Evolutionary conservation across 1,140 invertebrate species (phyloP), one percentile per base, ranked within the genome.

Genomic region (Capitella teleta): DNA sequence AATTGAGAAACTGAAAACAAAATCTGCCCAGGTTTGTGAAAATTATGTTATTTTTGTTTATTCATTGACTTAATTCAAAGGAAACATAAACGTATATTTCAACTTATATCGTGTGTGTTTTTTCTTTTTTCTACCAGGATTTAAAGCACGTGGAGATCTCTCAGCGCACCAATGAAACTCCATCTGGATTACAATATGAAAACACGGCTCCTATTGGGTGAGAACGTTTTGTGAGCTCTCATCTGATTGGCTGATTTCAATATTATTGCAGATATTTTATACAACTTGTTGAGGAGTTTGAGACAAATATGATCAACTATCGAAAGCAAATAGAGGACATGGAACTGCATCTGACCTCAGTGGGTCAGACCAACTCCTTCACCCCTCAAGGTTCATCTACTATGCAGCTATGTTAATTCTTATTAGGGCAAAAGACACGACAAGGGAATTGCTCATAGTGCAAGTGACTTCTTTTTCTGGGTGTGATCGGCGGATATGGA

Each of bases 101-200:
- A n/a, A n/a, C n/a, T n/a, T n/a, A n/a, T n/a, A n/a, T n/a, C n/a
- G n/a, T n/a, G n/a, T n/a, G n/a, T n/a, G n/a, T n/a, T n/a, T n/a
- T n/a, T n/a, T n/a, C n/a, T n/a, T n/a, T n/a, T 42, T 50, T 53
- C 41, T 53, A 56, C 25, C 54, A 77, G 75, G 79, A 82, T 48
- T 72, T 85, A 30, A 82, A 84, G 63, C 78, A 81, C 59, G 77
- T 82, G 36, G 84, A 87, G 70, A 85, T 86, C 72, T 80, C 83
- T 0, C 82, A 85, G 59, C 75, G 83, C 53, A 87, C 83, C 0
- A 83, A 85, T 55, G 83, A 86, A 53, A 84, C 80, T 5, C 82
- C 84, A 8, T 67, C 79, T 2, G 81, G 82, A 3, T 68, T 87
- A 14, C 84, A 86, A 62, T 84, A 84, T 65, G 84, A 87, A 64